Conservation (phyloP, 2,888 invertebrate species). For the Parascotia fuliginaria region DNA sequence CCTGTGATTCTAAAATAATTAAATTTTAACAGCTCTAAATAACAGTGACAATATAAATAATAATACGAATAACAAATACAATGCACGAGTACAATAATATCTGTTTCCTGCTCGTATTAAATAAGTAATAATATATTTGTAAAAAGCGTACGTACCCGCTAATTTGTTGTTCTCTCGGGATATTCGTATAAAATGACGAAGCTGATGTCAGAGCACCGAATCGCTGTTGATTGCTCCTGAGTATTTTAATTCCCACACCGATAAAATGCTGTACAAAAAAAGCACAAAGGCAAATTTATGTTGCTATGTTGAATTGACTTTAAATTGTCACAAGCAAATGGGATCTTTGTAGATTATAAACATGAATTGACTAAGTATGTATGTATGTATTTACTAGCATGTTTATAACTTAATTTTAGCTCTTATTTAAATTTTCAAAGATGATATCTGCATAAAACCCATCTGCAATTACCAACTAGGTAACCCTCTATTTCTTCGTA, state of each 20-base stretch:
- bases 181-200: conserved; percentile 28
- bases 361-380: no score
- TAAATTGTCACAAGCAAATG: conserved; percentile 3
- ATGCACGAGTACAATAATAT: not conserved
- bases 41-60: not conserved
- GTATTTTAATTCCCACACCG: conserved; percentile 35
- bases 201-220: conserved; percentile 29
- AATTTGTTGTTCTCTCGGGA: conserved; percentile 30
- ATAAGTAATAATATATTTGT: not conserved
- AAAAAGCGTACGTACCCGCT: conserved; percentile 9
- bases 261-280: conserved; percentile 27
- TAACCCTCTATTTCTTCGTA: no score
- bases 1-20: no score
- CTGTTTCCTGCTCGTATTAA: not conserved
- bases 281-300: conserved; percentile 7
- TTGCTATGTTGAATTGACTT: conserved; percentile 8
- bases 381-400: no score
- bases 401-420: no score
- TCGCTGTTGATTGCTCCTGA: conserved; percentile 40
- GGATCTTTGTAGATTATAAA: not conserved
- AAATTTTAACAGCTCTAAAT: not conserved
- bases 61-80: not conserved
- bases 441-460: no score
- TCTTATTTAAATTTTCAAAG: no score
- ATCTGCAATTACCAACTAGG: no score